A percentile compares a stretch with the other conserved stretches of the same genome.
These are phyloP conservation scores for Aricia artaxerxes DNA, from an alignment of 2,888 invertebrate species.

Conservation along the genomic window DNA sequence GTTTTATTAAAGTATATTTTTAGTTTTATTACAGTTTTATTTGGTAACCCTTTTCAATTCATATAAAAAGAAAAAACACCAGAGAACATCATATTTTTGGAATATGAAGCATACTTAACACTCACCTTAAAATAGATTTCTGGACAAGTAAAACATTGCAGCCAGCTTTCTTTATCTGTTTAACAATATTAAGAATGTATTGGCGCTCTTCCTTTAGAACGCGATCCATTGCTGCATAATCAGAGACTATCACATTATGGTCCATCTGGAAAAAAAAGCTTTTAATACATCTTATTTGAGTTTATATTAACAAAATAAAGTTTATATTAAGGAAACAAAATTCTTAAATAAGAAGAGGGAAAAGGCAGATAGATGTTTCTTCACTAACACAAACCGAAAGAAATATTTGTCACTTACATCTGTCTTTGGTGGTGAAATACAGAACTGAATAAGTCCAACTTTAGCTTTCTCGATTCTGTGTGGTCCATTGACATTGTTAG, in stretches of 20 bases:
- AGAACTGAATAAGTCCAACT: conserved; percentile 99
- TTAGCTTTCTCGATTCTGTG: conserved; percentile 98
- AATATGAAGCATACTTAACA: not conserved
- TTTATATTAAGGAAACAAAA: too few relatives aligned
- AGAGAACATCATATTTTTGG: not conserved
- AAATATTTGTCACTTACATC: conserved; percentile 83
- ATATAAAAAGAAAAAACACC: too few relatives aligned
- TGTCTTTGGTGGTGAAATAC: conserved; percentile 99
- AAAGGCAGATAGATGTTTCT: too few relatives aligned
- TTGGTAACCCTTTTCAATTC: not conserved
- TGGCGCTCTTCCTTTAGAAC: conserved; percentile 98
- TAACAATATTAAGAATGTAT: conserved; percentile 98
- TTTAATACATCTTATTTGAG: not conserved
- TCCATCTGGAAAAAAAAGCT: conserved; percentile 85
- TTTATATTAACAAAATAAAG: too few relatives aligned
- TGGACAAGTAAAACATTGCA: conserved; percentile 98
- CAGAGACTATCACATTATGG: conserved; percentile 96
- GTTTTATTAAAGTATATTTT: too few relatives aligned
- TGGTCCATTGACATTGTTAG: conserved; percentile 94
- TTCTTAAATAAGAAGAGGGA: too few relatives aligned
- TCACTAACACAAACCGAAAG: too few relatives aligned
- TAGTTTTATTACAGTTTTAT: not conserved
- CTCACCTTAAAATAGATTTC: conserved; percentile 86
- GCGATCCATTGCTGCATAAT: conserved; percentile 99
- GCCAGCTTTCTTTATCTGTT: conserved; percentile 98